Conservation (phyloP, 2,888 invertebrate genomes). For the Diabrotica balteata region DNA sequence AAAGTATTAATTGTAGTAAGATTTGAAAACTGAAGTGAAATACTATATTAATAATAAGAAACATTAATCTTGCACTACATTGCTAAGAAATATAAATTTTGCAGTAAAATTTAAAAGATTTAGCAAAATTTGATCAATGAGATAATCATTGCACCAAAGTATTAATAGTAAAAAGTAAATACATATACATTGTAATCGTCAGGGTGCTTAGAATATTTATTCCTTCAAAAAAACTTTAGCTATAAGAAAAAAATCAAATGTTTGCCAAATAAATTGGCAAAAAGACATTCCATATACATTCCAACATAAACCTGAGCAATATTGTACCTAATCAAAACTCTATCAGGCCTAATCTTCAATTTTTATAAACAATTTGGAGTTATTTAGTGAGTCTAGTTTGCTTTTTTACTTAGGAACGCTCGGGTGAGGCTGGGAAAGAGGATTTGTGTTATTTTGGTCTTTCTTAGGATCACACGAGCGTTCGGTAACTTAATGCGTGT, state of each 20-base stretch:
- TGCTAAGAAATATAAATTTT: too few relatives aligned
- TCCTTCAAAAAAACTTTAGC: slow-evolving; percentile 3
- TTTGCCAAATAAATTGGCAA: slow-evolving; percentile 15
- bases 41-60: too few relatives aligned
- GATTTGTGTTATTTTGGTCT: slow-evolving; percentile 40
- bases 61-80: too few relatives aligned
- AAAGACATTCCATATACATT: slow-evolving; percentile 53
- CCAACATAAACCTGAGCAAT: slow-evolving; percentile 51
- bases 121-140: too few relatives aligned
- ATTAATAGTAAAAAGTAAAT: background rate
- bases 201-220: background rate
- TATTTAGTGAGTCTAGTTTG: slow-evolving; percentile 41
- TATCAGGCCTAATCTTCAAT: slow-evolving; percentile 50
- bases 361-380: slow-evolving; percentile 45
- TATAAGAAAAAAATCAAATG: slow-evolving; percentile 10
- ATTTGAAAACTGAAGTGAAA: too few relatives aligned
- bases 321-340: slow-evolving; percentile 50
- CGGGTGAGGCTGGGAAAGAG: slow-evolving; percentile 34
- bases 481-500: slow-evolving; percentile 13
- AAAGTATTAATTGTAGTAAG: too few relatives aligned
- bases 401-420: slow-evolving; percentile 33
- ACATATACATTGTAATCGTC: background rate
- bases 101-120: too few relatives aligned
- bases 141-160: background rate
- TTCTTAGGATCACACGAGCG: slow-evolving; percentile 42